Conservation (phyloP, 2,113 vertebrate species). For the Heterotis niloticus region DNA sequence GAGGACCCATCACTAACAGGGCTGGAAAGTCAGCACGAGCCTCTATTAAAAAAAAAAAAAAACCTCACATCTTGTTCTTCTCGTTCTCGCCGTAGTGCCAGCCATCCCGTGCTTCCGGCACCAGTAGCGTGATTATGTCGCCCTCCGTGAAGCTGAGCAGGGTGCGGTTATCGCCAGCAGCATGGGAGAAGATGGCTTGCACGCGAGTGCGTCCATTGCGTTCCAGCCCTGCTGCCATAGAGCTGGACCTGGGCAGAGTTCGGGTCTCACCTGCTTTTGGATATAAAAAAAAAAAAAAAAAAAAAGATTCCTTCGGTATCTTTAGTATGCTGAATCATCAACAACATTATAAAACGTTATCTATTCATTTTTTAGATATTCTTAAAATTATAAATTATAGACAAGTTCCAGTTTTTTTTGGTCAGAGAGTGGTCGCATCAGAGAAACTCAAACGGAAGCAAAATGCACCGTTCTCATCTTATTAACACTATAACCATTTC, state of each 20-base stretch:
- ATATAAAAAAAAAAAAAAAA: not conserved
- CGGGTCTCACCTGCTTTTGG: conserved; percentile 80
- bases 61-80: conserved; percentile 90
- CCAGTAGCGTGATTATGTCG: conserved; percentile 91
- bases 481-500: too few relatives aligned
- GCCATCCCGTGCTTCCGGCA: conserved; percentile 91
- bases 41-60: not conserved
- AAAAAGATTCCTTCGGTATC: too few relatives aligned
- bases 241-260: conserved; percentile 93
- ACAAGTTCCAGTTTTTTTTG: too few relatives aligned
- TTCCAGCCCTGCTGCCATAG: conserved; percentile 94
- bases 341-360: too few relatives aligned
- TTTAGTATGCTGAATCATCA: too few relatives aligned
- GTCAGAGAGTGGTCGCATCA: too few relatives aligned
- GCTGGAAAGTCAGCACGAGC: too few relatives aligned
- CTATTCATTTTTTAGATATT: too few relatives aligned
- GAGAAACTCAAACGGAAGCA: too few relatives aligned
- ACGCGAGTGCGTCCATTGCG: conserved; percentile 87
- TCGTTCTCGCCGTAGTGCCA: conserved; percentile 99
- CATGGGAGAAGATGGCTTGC: conserved; percentile 94
- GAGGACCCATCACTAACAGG: too few relatives aligned
- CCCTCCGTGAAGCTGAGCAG: conserved; percentile 96
- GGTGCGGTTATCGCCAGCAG: conserved; percentile 89
- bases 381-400: too few relatives aligned
- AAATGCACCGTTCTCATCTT: too few relatives aligned